Percentiles rank a stretch among this genome's conserved stretches.
Evolutionary conservation across 2,797 vertebrate species (phyloP).

Genomic region (Ptychadena robeensis): DNA sequence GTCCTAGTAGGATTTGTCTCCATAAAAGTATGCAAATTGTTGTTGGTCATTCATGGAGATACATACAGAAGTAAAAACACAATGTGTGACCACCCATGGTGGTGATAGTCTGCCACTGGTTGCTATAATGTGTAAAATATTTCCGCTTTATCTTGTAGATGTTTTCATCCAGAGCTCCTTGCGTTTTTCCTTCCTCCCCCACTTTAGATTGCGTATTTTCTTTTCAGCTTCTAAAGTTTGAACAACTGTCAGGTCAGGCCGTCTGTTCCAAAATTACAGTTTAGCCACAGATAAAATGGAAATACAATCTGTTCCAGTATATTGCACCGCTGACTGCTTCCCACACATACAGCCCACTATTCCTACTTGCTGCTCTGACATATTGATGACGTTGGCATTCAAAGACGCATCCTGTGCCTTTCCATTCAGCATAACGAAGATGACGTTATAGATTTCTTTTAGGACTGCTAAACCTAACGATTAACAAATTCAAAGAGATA

Average conservation of each 20-base stretch:
- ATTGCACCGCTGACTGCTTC: neutral
- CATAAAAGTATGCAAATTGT: no score
- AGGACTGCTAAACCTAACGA: neutral
- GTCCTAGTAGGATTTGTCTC: no score
- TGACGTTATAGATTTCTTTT: neutral
- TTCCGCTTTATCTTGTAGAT: neutral
- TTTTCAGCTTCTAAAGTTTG: constrained; percentile 35
- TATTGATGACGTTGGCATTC: constrained; percentile 6
- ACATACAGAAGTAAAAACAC: no score
- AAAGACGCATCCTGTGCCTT: neutral
- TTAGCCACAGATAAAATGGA: constrained; percentile 8
- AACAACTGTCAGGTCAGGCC: constrained; percentile 25
- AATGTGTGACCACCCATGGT: neutral
- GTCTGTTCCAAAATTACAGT: constrained; percentile 28
- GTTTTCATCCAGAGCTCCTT: constrained; percentile 3
- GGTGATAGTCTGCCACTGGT: neutral
- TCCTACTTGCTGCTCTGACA: constrained; percentile 7
- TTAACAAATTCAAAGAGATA: neutral
- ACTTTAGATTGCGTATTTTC: constrained; percentile 21
- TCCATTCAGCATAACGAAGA: neutral
- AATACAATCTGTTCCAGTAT: constrained; percentile 37
- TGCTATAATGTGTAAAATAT: neutral
- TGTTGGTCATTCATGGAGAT: no score
- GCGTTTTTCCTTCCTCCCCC: constrained; percentile 31
- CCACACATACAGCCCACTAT: constrained; percentile 1